These are phyloP conservation scores for Vanessa tameamea DNA, from an alignment of 1,140 invertebrate genomes.

Conservation along the genomic window DNA sequence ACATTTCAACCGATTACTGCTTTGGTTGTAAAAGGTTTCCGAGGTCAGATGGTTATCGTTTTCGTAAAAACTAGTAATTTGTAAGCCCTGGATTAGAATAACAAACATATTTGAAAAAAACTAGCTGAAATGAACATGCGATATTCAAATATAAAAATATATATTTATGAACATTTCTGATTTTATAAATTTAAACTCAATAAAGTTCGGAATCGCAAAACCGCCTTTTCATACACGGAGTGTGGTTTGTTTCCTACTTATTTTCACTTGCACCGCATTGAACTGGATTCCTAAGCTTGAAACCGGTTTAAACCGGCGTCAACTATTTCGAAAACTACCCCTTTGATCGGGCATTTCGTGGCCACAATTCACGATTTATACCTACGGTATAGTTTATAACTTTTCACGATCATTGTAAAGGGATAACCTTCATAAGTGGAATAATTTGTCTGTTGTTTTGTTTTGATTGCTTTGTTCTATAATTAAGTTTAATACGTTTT, in stretches of 20 bases:
- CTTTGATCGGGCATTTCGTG: constrained; percentile 56
- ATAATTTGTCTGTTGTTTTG: neutral
- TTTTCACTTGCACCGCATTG: constrained; percentile 43
- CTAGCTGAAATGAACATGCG: neutral
- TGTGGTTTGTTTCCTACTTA: constrained; percentile 36
- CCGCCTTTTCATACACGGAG: constrained; percentile 24
- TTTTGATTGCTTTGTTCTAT: constrained; percentile 4
- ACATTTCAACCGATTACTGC: neutral
- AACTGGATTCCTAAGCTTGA: constrained; percentile 44
- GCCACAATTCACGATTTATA: constrained; percentile 51
- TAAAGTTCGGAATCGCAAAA: constrained; percentile 17
- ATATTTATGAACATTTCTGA: constrained; percentile 4
- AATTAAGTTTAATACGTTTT: neutral
- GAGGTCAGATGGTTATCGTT: neutral
- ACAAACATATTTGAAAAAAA: neutral
- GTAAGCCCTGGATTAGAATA: neutral
- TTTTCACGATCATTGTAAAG: neutral
- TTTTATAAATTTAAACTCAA: constrained; percentile 21
- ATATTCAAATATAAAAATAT: neutral
- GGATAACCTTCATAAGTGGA: constrained; percentile 2
- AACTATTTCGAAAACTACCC: constrained; percentile 58
- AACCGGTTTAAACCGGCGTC: constrained; percentile 45
- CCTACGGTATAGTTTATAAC: constrained; percentile 11
- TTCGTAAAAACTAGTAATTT: neutral
- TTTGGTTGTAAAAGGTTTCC: neutral